Percentiles rank a stretch among this genome's conserved stretches.
phyloP scores from a whole-genome alignment of 2,113 vertebrate species.

The Myotis davidii region DNA sequence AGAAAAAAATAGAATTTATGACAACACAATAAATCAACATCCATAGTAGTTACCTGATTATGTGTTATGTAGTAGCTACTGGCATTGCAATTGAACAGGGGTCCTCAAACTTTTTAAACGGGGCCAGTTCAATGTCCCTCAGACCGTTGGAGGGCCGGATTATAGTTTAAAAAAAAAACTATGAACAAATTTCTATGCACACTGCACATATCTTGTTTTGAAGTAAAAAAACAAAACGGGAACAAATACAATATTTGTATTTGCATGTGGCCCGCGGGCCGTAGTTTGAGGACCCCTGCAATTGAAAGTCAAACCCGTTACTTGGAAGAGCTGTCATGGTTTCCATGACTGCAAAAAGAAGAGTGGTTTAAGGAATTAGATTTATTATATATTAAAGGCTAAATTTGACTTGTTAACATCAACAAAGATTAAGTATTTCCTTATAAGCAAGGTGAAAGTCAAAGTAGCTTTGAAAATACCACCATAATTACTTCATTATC shows the following conservation, averaged over 20 bases:
- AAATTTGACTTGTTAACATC: slow-evolving; percentile 36
- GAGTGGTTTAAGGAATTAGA: slow-evolving; percentile 36
- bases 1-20: background rate
- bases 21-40: background rate
- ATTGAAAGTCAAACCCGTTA: background rate
- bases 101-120: too few species aligned
- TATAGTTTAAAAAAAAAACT: too few species aligned
- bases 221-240: too few species aligned
- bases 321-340: background rate
- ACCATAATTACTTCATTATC: slow-evolving; percentile 1
- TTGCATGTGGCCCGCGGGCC: too few species aligned
- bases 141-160: too few species aligned
- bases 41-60: slow-evolving; percentile 8
- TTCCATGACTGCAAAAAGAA: slow-evolving; percentile 54
- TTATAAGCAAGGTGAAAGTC: background rate
- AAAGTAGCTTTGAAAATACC: slow-evolving; percentile 42
- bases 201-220: too few species aligned
- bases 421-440: slow-evolving; percentile 43
- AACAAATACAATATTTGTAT: too few species aligned
- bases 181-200: too few species aligned
- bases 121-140: too few species aligned
- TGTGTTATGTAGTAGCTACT: background rate
- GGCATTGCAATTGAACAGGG: background rate
- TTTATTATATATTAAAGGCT: slow-evolving; percentile 36
- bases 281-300: background rate